These are phyloP conservation scores for Motacilla tschutschensis DNA, from an alignment of 2,113 vertebrate species.

Conservation along the genomic window DNA sequence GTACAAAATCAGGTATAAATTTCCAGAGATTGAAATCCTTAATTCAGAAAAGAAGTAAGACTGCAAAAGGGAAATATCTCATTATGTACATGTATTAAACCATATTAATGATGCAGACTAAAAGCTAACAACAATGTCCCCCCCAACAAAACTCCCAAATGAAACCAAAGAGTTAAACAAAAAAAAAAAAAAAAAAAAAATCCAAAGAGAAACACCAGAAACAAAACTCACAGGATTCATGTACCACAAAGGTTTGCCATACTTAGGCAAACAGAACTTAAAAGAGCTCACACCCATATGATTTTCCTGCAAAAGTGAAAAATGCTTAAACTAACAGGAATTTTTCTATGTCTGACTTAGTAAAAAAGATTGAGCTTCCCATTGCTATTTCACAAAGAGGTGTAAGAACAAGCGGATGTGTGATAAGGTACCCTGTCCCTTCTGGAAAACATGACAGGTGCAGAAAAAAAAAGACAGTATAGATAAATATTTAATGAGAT, in stretches of 20 bases:
- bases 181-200: not conserved
- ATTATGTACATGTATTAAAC: not conserved
- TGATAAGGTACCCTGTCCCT: not conserved
- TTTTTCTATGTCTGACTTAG: not conserved
- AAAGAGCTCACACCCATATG: not conserved
- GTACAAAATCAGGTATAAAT: not conserved
- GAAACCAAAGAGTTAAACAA: not conserved
- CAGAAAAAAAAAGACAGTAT: not conserved
- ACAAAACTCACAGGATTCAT: not conserved
- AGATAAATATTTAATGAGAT: conserved; percentile 50
- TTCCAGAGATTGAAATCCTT: not conserved
- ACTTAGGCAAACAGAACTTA: not conserved
- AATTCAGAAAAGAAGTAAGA: not conserved
- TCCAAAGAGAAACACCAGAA: not conserved
- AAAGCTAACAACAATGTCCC: not conserved
- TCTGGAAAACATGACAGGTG: conserved; percentile 27
- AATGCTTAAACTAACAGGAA: not conserved
- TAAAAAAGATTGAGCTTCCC: not conserved
- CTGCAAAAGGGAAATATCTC: not conserved
- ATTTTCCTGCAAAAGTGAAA: not conserved
- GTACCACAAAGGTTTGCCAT: not conserved
- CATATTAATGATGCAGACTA: not conserved
- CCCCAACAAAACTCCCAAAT: not conserved
- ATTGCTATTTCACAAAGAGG: not conserved
- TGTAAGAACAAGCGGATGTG: not conserved